Evolutionary conservation across 1,140 invertebrate genomes (phyloP), one percentile per base, ranked within the genome.

Genomic region (Sinella curviseta): DNA sequence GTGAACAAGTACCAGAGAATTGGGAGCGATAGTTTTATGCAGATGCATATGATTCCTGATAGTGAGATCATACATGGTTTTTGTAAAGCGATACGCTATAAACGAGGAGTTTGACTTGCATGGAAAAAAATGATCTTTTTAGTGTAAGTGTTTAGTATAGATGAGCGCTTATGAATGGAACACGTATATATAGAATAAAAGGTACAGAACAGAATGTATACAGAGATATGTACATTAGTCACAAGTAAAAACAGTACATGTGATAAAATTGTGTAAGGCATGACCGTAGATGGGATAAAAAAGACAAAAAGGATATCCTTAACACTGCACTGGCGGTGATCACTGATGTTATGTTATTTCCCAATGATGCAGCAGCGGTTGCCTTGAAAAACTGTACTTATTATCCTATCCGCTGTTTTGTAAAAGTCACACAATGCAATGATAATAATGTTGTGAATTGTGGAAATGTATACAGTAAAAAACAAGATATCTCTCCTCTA

Each of bases 231-330:
- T n/a, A n/a, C n/a, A n/a, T n/a, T n/a, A n/a, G n/a, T 48, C 8
- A 48, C 39, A 48, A 12, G 39, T 48, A 20, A 48, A 48, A 48
- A 48, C 39, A 48, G 39, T 60, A 4, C 24, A 60, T 70, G 65
- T 70, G 65, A 31, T 70, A 33, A 70, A 70, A 17, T 48, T 48
- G 39, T 48, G 24, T 65, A 65, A 65, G 26, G 65, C 31, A 70
- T 70, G 65, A 70, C 65, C 65, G 65, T 70, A 70, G 65, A 70
- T 70, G 65, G 65, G 65, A 30, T 70, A 33, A 70, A 70, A 60
- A 70, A 65, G 57, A 70, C 65, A 70, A 70, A 70, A 33, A 60
- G 57, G 28, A 70, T 70, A 70, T 70, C 31, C 31, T 70, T 3
- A 70, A 33, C 65, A 16, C 26, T 70, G 65, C n/a, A n/a, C n/a